phyloP scores from a whole-genome alignment of 2,888 invertebrate species.

The Pterobdella sp. region DNA sequence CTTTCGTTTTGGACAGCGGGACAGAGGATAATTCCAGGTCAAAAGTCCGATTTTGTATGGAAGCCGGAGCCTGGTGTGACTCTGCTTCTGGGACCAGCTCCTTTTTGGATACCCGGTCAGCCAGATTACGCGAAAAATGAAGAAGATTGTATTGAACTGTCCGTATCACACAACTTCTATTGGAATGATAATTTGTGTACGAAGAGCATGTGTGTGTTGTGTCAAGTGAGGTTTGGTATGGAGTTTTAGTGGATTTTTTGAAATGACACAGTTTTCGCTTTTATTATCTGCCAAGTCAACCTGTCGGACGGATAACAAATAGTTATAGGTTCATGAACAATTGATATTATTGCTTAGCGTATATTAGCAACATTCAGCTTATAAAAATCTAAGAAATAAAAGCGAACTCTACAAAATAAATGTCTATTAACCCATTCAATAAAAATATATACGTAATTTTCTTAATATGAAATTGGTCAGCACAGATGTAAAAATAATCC shows the following conservation, averaged over 20 bases:
- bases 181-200: neutral
- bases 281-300: no score
- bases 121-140: neutral
- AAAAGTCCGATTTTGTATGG: neutral
- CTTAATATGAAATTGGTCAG: conserved; percentile 10
- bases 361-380: neutral
- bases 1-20: neutral
- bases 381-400: no score
- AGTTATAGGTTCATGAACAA: no score
- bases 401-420: no score
- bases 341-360: neutral
- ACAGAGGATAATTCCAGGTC: neutral
- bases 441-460: neutral
- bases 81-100: neutral
- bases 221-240: neutral
- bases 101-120: neutral
- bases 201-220: neutral
- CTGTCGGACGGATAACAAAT: no score
- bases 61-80: neutral
- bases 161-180: neutral
- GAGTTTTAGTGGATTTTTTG: no score
- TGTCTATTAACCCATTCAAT: no score
- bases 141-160: neutral
- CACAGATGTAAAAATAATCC: conserved; percentile 4
- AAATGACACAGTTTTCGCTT: no score